Evolutionary conservation across 2,113 vertebrate species (phyloP).

Genomic region (Oncorhynchus gorbuscha): DNA sequence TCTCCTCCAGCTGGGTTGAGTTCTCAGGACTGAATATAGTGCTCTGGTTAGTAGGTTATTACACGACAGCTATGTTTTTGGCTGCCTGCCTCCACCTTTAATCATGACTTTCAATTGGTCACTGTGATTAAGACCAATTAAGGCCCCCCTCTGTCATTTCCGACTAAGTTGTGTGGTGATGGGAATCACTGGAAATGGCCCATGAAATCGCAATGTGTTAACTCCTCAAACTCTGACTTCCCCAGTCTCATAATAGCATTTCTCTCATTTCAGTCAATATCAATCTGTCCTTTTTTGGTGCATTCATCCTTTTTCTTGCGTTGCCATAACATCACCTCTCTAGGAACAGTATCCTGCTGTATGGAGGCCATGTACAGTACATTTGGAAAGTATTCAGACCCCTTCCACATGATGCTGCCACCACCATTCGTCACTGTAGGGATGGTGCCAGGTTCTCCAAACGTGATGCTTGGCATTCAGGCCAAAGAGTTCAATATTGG

Average conservation of each 20-base stretch:
- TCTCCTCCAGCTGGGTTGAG: conserved; percentile 26
- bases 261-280: background rate
- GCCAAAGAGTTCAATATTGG: too few species aligned
- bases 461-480: too few species aligned
- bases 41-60: background rate
- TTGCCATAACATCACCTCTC: background rate
- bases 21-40: background rate
- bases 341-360: background rate
- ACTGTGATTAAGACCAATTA: conserved; percentile 12
- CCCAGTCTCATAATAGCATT: background rate
- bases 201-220: background rate
- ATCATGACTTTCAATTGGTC: conserved; percentile 44
- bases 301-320: background rate
- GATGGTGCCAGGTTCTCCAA: too few species aligned
- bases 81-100: conserved; percentile 13
- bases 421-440: too few species aligned
- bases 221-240: background rate
- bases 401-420: too few species aligned
- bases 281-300: background rate
- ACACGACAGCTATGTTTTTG: background rate
- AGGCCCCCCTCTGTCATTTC: background rate
- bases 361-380: background rate
- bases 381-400: too few species aligned
- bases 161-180: background rate
- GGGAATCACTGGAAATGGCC: background rate